Conservation (phyloP, 2,113 vertebrate genomes). For the Phainopepla nitens region DNA sequence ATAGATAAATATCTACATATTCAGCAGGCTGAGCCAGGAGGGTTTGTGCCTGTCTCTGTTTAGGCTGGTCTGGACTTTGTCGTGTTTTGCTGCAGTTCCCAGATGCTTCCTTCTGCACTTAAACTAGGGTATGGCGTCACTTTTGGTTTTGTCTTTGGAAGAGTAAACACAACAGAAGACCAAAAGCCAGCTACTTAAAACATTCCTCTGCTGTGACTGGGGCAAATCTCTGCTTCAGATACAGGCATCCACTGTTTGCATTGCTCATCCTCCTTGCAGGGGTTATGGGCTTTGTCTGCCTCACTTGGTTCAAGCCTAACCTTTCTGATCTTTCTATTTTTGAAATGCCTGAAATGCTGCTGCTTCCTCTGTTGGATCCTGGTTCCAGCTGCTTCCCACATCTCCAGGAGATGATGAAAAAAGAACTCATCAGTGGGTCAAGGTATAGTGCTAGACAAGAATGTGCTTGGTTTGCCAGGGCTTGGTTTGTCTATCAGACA, state of each 20-base stretch:
- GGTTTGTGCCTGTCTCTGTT: background rate
- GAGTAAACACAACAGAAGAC: background rate
- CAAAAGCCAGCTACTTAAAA: background rate
- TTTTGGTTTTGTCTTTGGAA: slow-evolving; percentile 13
- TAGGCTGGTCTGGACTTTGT: background rate
- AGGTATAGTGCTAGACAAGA: background rate
- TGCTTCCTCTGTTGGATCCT: background rate
- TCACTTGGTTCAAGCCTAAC: background rate
- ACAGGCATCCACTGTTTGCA: background rate
- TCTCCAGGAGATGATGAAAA: background rate
- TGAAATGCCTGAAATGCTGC: background rate
- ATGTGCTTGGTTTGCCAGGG: background rate
- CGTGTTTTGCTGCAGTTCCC: background rate
- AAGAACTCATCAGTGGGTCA: background rate
- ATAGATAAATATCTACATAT: background rate
- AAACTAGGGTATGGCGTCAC: background rate
- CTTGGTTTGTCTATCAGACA: background rate
- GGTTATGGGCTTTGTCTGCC: background rate
- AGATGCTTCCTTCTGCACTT: background rate
- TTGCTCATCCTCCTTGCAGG: background rate
- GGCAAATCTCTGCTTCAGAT: background rate
- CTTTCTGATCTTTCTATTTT: background rate
- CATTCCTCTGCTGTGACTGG: background rate
- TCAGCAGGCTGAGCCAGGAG: background rate
- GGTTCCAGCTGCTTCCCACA: background rate